phyloP scores from a whole-genome alignment of 2,113 vertebrate species.

The Sterna hirundo region DNA sequence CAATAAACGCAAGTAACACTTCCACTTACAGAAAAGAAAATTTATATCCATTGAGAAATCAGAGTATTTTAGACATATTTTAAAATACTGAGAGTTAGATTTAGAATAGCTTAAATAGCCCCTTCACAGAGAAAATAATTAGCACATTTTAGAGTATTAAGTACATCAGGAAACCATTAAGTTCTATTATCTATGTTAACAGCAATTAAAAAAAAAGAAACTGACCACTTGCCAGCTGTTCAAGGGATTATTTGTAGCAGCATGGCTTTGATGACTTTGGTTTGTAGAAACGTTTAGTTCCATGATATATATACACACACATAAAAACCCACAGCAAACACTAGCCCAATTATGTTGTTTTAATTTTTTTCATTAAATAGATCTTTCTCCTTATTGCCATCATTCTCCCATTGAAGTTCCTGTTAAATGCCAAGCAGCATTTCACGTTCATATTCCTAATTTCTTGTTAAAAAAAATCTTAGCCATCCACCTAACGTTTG shows the following conservation, averaged over 20 bases:
- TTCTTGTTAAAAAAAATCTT: background rate
- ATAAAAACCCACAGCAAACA: background rate
- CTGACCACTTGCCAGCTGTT: background rate
- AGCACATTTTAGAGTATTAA: background rate
- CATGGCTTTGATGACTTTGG: background rate
- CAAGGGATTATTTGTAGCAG: background rate
- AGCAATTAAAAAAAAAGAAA: background rate
- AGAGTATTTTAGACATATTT: background rate
- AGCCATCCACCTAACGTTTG: background rate
- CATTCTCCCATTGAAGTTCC: background rate
- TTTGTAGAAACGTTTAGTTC: background rate
- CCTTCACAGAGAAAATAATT: background rate
- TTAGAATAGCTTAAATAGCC: background rate
- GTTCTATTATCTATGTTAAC: background rate
- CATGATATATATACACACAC: accelerated
- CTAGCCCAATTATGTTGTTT: background rate
- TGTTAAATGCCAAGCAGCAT: background rate
- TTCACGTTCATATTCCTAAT: background rate
- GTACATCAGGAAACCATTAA: background rate
- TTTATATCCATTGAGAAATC: background rate
- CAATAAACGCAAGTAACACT: background rate
- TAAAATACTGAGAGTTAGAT: background rate
- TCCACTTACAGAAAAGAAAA: background rate
- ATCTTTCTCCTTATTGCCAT: background rate
- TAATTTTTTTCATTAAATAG: background rate